Conservation (phyloP, 2,888 invertebrate species). For the Aradus depressus region DNA sequence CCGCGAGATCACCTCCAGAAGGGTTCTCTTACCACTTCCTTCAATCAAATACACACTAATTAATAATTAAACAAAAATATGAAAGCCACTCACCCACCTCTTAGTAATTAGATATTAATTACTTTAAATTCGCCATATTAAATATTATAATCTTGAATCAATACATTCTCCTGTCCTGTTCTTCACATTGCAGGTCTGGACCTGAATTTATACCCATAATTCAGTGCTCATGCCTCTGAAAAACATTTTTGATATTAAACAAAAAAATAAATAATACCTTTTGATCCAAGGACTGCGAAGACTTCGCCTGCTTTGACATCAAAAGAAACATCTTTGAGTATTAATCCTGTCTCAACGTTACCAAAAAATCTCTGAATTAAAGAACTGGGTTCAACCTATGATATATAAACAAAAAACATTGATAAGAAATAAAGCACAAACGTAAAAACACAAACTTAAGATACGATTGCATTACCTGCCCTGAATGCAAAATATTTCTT, state of each 20-base stretch:
- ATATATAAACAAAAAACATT: background rate
- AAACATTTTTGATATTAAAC: too few relatives aligned
- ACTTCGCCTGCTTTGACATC: constrained; percentile 87
- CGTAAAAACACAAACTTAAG: background rate
- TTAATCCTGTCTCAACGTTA: constrained; percentile 69
- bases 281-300: constrained; percentile 83
- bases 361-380: constrained; percentile 64
- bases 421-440: background rate
- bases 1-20: constrained; percentile 82
- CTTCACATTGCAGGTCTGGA: too few relatives aligned
- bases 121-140: too few relatives aligned
- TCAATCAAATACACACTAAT: constrained; percentile 28
- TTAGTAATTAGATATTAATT: too few relatives aligned
- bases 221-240: too few relatives aligned
- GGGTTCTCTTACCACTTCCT: constrained; percentile 90
- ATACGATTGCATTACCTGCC: constrained; percentile 66
- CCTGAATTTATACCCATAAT: too few relatives aligned
- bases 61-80: background rate
- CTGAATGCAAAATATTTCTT: constrained; percentile 78
- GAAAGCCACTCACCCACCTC: background rate
- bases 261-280: too few relatives aligned
- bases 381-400: constrained; percentile 67
- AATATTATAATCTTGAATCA: too few relatives aligned
- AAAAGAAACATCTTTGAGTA: constrained; percentile 84
- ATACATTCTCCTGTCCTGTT: too few relatives aligned